Evolutionary conservation across 2,113 vertebrate species (phyloP), one percentile per base, ranked within the genome.

Genomic region (Hippolais icterina): DNA sequence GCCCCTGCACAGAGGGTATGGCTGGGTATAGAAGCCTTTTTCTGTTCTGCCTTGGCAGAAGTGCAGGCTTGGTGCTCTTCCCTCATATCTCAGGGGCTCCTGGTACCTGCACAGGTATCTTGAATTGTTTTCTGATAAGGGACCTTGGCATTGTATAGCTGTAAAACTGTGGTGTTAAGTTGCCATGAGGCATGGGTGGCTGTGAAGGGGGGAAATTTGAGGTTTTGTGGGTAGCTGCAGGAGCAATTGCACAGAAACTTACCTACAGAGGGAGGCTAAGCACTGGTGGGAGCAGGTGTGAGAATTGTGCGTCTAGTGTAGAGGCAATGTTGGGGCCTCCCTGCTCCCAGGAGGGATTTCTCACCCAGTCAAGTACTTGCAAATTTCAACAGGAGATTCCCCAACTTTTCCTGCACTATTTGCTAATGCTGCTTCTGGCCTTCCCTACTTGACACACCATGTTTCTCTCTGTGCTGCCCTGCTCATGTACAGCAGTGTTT

Each of bases 331-430:
- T 35, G 8, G 60, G 47, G n/a, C 28, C 52, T 74, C 20, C 1
- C 2, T 54, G 33, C 52, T 71, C 21, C 53, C 0, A 0, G 35
- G 47, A 35, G 25, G 20, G 42, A 41, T 46, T n/a, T 50, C 76
- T 28, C 37, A 6, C n/a, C 46, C 8, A 3, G 17, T 11, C 0
- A 0, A 47, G 42, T 25, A 6, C 22, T 71, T 65, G 3, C 0
- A 9, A 18, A 15, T 52, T 35, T 21, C 6, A 23, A 5, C 19
- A 23, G 35, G 25, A 69, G 75, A 5, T 50, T 54, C 29, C 37
- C 25, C 12, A 6, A 8, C 27, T 59, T 22, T 72, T 33, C 3
- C n/a, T 0, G 3, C 9, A 27, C 19, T 52, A 1, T 47, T 66
- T 35, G 42, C 60, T 72, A 3, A 6, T 0, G 0, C 35, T 11